Percentiles rank a stretch among this genome's conserved stretches.
Evolutionary conservation across 2,888 invertebrate genomes (phyloP).

Genomic region (Lydus trimaculatus): DNA sequence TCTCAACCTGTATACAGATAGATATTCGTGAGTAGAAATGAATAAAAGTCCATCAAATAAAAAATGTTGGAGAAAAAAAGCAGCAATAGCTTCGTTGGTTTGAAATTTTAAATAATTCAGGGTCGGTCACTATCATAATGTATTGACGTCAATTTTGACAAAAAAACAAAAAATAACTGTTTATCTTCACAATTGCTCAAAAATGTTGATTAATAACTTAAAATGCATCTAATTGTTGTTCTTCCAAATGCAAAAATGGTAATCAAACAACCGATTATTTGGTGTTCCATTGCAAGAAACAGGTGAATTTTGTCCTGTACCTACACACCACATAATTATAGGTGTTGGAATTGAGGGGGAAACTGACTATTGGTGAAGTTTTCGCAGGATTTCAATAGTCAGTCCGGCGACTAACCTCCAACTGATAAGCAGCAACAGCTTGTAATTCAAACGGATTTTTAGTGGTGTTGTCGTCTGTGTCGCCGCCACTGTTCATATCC

Average conservation of each 20-base stretch:
- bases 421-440: not conserved
- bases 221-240: too few relatives aligned
- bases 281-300: too few relatives aligned
- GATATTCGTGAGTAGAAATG: too few relatives aligned
- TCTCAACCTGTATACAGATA: too few relatives aligned
- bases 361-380: conserved; percentile 20
- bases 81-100: too few relatives aligned
- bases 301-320: not conserved
- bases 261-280: too few relatives aligned
- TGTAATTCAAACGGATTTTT: not conserved
- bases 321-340: not conserved
- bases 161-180: not conserved
- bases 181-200: too few relatives aligned
- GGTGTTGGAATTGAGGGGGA: conserved; percentile 14
- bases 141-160: not conserved
- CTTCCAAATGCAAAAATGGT: too few relatives aligned
- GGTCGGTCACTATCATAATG: not conserved
- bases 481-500: not conserved
- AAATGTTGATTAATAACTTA: too few relatives aligned
- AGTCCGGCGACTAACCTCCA: conserved; percentile 30
- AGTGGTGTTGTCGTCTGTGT: not conserved
- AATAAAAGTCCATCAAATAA: too few relatives aligned
- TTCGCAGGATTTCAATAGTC: conserved; percentile 29
- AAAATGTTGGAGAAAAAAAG: too few relatives aligned
- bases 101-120: not conserved